Evolutionary conservation across 2,888 invertebrate genomes (phyloP), one percentile per base, ranked within the genome.

Genomic region (Crocallis elinguaria): DNA sequence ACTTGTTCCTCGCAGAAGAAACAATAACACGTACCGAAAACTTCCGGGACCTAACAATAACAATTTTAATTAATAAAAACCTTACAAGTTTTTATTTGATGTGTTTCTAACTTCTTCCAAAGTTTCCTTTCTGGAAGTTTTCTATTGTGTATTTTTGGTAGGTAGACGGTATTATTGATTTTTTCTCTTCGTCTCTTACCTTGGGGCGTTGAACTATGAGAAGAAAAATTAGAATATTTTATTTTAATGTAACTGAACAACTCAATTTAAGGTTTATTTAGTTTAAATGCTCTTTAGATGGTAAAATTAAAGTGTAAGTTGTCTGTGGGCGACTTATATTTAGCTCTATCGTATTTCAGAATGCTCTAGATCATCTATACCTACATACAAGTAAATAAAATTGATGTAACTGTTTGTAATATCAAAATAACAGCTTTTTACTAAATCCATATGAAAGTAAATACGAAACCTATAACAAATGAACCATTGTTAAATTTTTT

Each of bases 41-140:
- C 39, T 65, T 67, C 37, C 21, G 21, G 37, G 55, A 53, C 46
- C 49, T 53, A 62, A 60, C 55, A 65, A 67, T 66, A 75, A 68
- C 57, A 61, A 68, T 63, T 61, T 36, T 70, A 69, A 71, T 71
- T 64, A 76, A 75, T 70, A 72, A 70, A 71, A 72, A 70, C 63
- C 57, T 66, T 53, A 19, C 33, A 52, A 73, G 60, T 65, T 73
- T 73, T 71, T 69, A 66, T 69, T 73, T 60, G 59, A 72, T 72
- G 62, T 69, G 63, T 67, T 71, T 72, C 64, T 60, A 66, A 45
- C 49, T 57, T 53, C 41, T 66, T 59, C 65, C 44, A 67, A 70
- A 71, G 56, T 68, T 67, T 60, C 32, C n/a, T 45, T 52, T 58
- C 42, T 50, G 49, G 62, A 70, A 66, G 56, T 70, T 71, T 49